Conservation (phyloP, 2,797 vertebrate genomes). For the Neopelma chrysocephalum region DNA sequence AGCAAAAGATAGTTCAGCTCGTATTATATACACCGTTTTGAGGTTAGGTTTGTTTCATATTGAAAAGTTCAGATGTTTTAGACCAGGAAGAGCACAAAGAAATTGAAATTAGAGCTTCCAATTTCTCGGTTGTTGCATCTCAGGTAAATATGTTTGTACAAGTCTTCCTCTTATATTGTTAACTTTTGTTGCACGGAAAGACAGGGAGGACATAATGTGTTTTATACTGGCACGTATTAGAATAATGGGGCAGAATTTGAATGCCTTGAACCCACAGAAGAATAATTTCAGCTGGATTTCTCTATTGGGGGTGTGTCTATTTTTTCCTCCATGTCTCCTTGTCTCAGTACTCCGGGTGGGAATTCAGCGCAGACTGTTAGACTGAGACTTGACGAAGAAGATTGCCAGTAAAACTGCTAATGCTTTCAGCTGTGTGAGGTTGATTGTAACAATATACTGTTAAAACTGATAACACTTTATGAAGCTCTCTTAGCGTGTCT, state of each 20-base stretch:
- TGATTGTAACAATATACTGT: neutral
- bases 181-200: neutral
- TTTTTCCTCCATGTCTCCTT: neutral
- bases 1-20: conserved; percentile 9
- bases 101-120: neutral
- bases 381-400: neutral
- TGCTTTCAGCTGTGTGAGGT: neutral
- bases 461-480: neutral
- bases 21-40: conserved; percentile 40
- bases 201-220: neutral
- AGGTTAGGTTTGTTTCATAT: conserved; percentile 4
- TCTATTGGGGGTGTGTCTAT: neutral
- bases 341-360: neutral
- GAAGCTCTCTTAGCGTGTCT: neutral
- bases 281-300: neutral
- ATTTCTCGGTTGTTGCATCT: neutral
- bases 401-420: neutral
- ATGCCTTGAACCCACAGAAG: neutral
- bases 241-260: neutral
- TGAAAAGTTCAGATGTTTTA: neutral
- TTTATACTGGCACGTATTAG: neutral
- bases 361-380: neutral
- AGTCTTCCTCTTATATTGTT: neutral
- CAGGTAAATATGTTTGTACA: neutral
- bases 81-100: neutral